Conservation (phyloP, 2,797 vertebrate genomes). For the Phylloscopus collybita region DNA sequence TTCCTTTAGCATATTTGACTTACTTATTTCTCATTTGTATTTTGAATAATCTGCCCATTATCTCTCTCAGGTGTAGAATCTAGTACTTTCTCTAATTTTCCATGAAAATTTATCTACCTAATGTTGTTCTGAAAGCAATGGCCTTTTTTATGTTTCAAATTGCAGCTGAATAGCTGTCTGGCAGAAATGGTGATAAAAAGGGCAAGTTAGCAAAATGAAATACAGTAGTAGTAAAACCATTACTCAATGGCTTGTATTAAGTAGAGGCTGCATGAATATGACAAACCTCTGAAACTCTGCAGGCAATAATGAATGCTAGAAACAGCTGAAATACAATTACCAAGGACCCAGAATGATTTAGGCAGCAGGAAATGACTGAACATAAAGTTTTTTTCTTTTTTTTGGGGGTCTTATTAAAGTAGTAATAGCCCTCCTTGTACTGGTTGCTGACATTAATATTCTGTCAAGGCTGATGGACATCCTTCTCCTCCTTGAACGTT, state of each 20-base stretch:
- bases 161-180: not conserved
- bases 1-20: not conserved
- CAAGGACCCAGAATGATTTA: not conserved
- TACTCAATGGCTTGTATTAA: not conserved
- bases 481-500: not conserved
- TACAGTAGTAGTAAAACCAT: not conserved
- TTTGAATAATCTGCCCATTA: not conserved
- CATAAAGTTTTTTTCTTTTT: not conserved
- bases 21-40: not conserved
- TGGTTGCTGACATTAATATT: not conserved
- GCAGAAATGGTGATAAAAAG: not conserved
- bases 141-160: not conserved
- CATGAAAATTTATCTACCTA: not conserved
- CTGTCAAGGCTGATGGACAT: not conserved
- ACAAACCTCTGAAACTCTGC: not conserved
- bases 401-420: not conserved
- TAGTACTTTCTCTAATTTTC: not conserved
- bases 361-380: not conserved
- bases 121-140: not conserved
- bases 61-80: not conserved
- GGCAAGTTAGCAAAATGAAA: conserved; percentile 13
- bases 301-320: not conserved
- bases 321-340: not conserved
- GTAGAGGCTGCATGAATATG: not conserved
- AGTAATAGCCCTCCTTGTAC: not conserved